These are phyloP conservation scores for Ennomos quercinarius DNA, from an alignment of 2,888 invertebrate genomes.

Conservation along the genomic window DNA sequence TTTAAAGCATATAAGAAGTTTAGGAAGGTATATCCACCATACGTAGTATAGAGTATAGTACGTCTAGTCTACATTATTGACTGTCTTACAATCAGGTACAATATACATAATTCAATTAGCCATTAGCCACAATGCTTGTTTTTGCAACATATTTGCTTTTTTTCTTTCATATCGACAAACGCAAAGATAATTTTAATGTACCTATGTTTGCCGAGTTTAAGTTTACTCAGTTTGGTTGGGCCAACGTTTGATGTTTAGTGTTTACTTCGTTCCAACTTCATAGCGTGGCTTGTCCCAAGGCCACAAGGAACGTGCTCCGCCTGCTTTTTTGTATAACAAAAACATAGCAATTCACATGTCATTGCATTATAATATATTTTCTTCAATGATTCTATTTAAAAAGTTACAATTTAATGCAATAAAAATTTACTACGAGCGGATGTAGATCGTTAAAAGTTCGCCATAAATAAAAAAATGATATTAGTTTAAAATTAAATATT, in stretches of 20 bases:
- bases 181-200: constrained; percentile 14
- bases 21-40: too few relatives aligned
- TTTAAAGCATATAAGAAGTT: too few relatives aligned
- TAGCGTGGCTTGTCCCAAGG: constrained; percentile 38
- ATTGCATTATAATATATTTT: not conserved
- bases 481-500: constrained; percentile 7
- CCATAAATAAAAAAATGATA: constrained; percentile 20
- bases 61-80: too few relatives aligned
- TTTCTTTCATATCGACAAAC: constrained; percentile 25
- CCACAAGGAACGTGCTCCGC: constrained; percentile 29
- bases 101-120: too few relatives aligned
- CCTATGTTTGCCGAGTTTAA: constrained; percentile 18
- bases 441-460: constrained; percentile 31
- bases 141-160: constrained; percentile 25
- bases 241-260: constrained; percentile 24
- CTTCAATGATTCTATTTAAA: not conserved
- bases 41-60: too few relatives aligned
- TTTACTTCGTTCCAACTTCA: constrained; percentile 25
- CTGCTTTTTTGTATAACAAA: constrained; percentile 30
- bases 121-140: constrained; percentile 12
- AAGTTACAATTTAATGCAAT: constrained; percentile 32
- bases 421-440: constrained; percentile 32
- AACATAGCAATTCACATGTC: constrained; percentile 29
- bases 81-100: too few relatives aligned
- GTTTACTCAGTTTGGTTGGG: constrained; percentile 22